These are phyloP conservation scores for Trogon melanurus DNA, from an alignment of 2,113 vertebrate genomes.

Conservation along the genomic window DNA sequence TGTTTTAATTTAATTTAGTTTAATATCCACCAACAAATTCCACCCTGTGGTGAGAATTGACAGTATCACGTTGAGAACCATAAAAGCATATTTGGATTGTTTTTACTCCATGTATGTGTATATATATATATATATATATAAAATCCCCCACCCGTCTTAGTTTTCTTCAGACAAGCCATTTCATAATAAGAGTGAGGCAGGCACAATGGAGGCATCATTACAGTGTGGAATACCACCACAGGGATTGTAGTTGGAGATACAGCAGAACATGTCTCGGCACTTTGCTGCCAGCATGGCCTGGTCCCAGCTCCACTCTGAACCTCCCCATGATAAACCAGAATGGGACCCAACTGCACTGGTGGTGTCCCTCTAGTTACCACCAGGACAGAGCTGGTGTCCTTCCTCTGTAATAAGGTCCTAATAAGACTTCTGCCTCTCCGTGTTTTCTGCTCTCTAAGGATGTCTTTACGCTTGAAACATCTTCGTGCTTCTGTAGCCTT, in stretches of 20 bases:
- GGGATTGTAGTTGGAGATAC: neutral
- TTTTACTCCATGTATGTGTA: neutral
- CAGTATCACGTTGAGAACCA: conserved; percentile 58
- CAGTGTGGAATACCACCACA: neutral
- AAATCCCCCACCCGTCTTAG: neutral
- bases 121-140: neutral
- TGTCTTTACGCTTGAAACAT: neutral
- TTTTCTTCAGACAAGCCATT: conserved; percentile 1
- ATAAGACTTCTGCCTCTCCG: neutral
- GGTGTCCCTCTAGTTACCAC: neutral
- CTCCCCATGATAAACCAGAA: neutral
- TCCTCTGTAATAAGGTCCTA: neutral
- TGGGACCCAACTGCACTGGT: neutral
- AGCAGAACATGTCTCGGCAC: neutral
- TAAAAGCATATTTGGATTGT: conserved; percentile 40
- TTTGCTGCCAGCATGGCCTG: neutral
- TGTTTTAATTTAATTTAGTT: conserved; percentile 60
- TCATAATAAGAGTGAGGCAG: conserved; percentile 47
- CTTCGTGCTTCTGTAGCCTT: neutral
- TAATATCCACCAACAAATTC: conserved; percentile 62
- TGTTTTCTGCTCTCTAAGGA: neutral
- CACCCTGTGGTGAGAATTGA: conserved; percentile 59
- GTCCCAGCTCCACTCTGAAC: neutral
- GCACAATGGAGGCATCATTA: neutral
- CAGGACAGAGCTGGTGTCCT: neutral